phyloP scores from a whole-genome alignment of 2,113 vertebrate genomes.

The Ctenomys sociabilis region DNA sequence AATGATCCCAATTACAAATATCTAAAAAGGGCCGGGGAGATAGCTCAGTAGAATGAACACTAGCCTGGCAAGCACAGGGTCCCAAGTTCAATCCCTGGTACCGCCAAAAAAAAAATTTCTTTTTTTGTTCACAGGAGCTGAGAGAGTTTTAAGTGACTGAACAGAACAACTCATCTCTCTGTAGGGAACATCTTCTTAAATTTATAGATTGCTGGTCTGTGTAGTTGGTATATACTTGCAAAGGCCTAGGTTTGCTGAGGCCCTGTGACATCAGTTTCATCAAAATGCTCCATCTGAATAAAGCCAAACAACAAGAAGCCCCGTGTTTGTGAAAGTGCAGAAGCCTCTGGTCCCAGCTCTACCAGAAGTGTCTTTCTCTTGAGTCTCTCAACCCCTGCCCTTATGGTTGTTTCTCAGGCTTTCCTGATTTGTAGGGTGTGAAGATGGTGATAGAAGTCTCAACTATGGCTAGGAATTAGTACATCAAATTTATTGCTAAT shows the following conservation, averaged over 20 bases:
- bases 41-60: no score
- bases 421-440: neutral
- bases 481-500: neutral
- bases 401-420: neutral
- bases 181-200: neutral
- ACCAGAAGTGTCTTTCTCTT: neutral
- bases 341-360: neutral
- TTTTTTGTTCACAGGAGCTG: slow-evolving; percentile 1
- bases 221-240: neutral
- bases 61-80: no score
- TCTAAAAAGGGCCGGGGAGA: no score
- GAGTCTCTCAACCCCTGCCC: neutral
- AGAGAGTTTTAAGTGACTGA: slow-evolving; percentile 9
- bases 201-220: neutral
- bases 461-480: neutral
- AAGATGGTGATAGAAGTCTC: neutral
- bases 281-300: neutral
- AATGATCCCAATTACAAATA: neutral
- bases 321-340: neutral
- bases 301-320: neutral
- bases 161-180: neutral
- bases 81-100: no score
- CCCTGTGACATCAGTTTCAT: neutral
- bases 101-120: no score
- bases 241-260: neutral